phyloP scores from a whole-genome alignment of 2,888 invertebrate genomes.

The Euplagia quadripunctaria region DNA sequence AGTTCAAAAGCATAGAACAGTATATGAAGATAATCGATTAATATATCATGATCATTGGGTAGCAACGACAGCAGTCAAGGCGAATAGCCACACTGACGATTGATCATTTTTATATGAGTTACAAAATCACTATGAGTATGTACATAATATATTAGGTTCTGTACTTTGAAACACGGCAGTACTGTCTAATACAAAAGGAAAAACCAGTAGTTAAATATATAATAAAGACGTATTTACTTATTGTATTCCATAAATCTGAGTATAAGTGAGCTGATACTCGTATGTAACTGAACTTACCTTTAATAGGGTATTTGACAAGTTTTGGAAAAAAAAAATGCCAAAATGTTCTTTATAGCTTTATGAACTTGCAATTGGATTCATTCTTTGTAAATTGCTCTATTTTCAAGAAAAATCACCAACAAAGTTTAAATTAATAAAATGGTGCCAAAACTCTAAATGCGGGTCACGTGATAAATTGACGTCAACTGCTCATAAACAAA shows the following conservation, averaged over 20 bases:
- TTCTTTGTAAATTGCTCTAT: too few relatives aligned
- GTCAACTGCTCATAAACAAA: too few relatives aligned
- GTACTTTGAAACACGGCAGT: constrained; percentile 9
- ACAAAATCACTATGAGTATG: constrained; percentile 34
- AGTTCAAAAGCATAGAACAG: constrained; percentile 55
- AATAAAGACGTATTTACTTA: not conserved
- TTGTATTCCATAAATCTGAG: not conserved
- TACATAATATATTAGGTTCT: constrained; percentile 32
- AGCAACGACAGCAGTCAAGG: constrained; percentile 24
- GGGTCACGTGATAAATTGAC: too few relatives aligned
- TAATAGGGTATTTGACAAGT: too few relatives aligned
- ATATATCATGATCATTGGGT: constrained; percentile 45
- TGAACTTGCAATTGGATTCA: too few relatives aligned
- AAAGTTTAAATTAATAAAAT: too few relatives aligned
- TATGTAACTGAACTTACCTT: not conserved
- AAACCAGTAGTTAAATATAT: not conserved
- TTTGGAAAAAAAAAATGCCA: too few relatives aligned
- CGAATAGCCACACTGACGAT: constrained; percentile 17
- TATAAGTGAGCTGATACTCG: not conserved
- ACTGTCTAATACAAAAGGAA: constrained; percentile 19
- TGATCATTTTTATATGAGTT: constrained; percentile 28
- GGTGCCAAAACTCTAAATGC: too few relatives aligned
- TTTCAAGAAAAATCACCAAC: too few relatives aligned
- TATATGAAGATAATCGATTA: constrained; percentile 33
- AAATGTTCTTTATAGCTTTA: too few relatives aligned